phyloP scores from a whole-genome alignment of 1,140 invertebrate species.

The Drosophila pseudoobscura region DNA sequence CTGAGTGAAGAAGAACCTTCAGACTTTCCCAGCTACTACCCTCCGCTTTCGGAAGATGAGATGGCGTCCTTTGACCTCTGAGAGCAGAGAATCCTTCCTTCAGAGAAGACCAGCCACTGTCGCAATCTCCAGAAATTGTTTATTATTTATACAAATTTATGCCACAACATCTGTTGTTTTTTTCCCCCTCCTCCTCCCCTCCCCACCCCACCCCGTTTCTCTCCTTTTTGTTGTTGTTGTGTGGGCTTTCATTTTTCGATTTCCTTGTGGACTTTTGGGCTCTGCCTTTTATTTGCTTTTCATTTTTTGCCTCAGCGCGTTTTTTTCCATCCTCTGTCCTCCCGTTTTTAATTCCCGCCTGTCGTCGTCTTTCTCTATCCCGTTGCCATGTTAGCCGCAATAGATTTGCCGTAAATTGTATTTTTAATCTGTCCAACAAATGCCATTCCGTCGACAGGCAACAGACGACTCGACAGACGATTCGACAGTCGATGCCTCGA shows the following conservation, averaged over 20 bases:
- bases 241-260: conserved; percentile 21
- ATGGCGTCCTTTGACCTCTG: too few species aligned
- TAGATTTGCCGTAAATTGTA: conserved; percentile 79
- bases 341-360: conserved; percentile 67
- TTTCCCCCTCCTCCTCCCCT: conserved; percentile 17
- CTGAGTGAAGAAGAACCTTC: too few species aligned
- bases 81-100: background rate
- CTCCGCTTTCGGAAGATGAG: too few species aligned
- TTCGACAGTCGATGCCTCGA: conserved; percentile 2
- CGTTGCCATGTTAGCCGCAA: conserved; percentile 71
- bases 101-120: too few species aligned
- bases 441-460: conserved; percentile 12
- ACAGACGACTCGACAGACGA: background rate
- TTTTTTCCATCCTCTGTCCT: conserved; percentile 47
- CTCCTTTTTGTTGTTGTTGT: conserved; percentile 11
- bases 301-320: conserved; percentile 64
- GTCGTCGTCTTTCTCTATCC: conserved; percentile 31
- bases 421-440: conserved; percentile 75
- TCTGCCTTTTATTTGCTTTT: conserved; percentile 63
- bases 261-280: conserved; percentile 18
- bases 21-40: too few species aligned
- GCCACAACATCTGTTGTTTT: conserved; percentile 66
- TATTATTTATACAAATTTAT: conserved; percentile 76
- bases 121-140: conserved; percentile 50
- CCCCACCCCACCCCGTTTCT: conserved; percentile 29